Base-by-base conservation (phyloP, 2,113 vertebrate species). In the Accipiter virgatus region DNA sequence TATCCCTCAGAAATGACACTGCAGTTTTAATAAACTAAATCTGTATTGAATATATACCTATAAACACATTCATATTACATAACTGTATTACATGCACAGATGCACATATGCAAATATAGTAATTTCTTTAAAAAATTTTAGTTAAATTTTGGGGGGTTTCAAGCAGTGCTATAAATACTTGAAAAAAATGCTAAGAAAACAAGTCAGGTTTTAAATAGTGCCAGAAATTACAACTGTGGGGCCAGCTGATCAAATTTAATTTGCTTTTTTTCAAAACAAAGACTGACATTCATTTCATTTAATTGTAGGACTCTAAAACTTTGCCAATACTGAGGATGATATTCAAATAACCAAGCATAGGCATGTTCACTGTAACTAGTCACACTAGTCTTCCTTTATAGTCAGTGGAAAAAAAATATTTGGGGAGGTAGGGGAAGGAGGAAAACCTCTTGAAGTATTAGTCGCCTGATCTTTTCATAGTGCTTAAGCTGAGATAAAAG, bases 141-240 rank as follows among this genome's bases (percentile, higher is more conserved):
- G 11, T 17, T 61, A 25, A 10, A 11, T n/a, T 66, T 48, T 10
- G 3, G 3, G 13, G 2, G 3, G 0, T 18, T 36, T 48, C 50
- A 68, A 45, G 10, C 38, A 53, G 32, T 34, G 5, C 2, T 79
- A 53, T 23, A 53, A 79, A 45, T 71, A 61, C 62, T 15, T 71
- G 19, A 22, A 47, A 48, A 45, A 53, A 62, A 38, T 8, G 6
- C 2, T 38, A 63, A 63, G 29, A 72, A 72, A 80, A 40, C 10
- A n/a, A 7, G 16, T n/a, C 11, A 56, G 19, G 20, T 42, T 88
- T 88, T 55, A 65, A 63, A 40, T 40, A 63, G n/a, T 56, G 63
- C 29, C 17, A 63, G 58, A 52, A 61, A 38, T 4, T 42, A 18
- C 13, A 62, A 22, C 22, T 45, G 29, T 62, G 29, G 27, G 16